A percentile compares a stretch with the other conserved stretches of the same genome.
phyloP scores from a whole-genome alignment of 2,888 invertebrate species.

The Xestobium rufovillosum region DNA sequence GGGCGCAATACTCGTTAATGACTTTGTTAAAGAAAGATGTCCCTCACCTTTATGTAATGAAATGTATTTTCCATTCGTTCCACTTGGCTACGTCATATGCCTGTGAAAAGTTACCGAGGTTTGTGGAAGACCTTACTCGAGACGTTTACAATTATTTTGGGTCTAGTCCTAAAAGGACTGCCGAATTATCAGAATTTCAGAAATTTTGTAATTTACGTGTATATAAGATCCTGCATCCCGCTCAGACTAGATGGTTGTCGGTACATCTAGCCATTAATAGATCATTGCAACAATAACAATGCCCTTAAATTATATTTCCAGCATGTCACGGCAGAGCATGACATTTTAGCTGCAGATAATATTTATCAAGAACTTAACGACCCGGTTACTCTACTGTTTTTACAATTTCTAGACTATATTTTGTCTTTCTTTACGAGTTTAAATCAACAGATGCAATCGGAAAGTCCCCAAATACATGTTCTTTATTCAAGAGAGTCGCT shows the following conservation, averaged over 20 bases:
- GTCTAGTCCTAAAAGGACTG: conserved; percentile 13
- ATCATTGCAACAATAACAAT: conserved; percentile 13
- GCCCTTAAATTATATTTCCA: conserved; percentile 13
- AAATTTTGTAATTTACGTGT: conserved; percentile 13
- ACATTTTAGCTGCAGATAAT: conserved; percentile 7
- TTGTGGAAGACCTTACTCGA: conserved; percentile 14
- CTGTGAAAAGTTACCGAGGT: conserved; percentile 15
- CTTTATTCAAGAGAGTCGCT: conserved; percentile 11
- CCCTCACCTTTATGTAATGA: conserved; percentile 22
- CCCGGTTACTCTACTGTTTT: conserved; percentile 8
- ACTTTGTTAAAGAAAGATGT: no score
- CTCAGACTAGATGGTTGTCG: conserved; percentile 17
- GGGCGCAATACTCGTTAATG: no score
- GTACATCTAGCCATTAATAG: conserved; percentile 13
- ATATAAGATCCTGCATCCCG: conserved; percentile 15
- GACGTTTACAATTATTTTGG: conserved; percentile 15
- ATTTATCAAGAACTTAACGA: conserved; percentile 10
- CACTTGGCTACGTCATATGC: conserved; percentile 27
- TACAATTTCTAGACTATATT: conserved; percentile 14
- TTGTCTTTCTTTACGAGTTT: conserved; percentile 14
- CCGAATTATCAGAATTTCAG: conserved; percentile 14
- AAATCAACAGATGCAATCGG: conserved; percentile 17
- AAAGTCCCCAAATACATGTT: conserved; percentile 15
- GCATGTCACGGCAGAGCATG: conserved; percentile 10
- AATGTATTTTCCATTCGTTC: conserved; percentile 30